Conservation (phyloP, 2,113 vertebrate species). For the Erpornis zantholeuca region DNA sequence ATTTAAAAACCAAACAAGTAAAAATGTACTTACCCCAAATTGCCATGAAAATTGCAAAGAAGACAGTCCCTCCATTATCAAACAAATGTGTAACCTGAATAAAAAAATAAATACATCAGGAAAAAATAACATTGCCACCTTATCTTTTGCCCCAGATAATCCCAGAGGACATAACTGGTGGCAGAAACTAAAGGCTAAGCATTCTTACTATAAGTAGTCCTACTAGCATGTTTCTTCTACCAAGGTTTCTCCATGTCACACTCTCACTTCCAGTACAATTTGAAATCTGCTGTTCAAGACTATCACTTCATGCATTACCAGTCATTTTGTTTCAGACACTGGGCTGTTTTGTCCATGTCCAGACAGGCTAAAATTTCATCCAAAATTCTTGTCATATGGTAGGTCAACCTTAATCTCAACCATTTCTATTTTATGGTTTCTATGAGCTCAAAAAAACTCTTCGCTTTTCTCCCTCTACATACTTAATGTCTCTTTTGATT, state of each 20-base stretch:
- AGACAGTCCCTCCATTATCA: conserved; percentile 84
- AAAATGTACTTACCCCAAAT: conserved; percentile 81
- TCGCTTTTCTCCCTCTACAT: not conserved
- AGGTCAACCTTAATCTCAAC: not conserved
- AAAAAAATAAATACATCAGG: conserved; percentile 23
- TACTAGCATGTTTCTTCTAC: not conserved
- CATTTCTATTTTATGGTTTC: not conserved
- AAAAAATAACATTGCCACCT: not conserved
- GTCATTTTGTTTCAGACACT: not conserved
- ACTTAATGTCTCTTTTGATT: not conserved
- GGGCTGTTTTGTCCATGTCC: not conserved
- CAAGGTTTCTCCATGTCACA: not conserved
- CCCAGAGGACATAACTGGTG: not conserved
- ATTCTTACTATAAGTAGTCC: not conserved
- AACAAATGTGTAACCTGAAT: conserved; percentile 82
- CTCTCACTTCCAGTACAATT: not conserved
- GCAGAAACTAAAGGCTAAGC: not conserved
- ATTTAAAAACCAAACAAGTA: not conserved
- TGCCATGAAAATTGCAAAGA: conserved; percentile 87
- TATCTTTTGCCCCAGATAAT: not conserved
- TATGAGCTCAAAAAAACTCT: not conserved
- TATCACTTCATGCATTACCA: not conserved
- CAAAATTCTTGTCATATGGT: not conserved
- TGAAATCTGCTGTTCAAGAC: not conserved
- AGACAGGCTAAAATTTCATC: not conserved